Evolutionary conservation across 2,888 invertebrate genomes (phyloP), one percentile per base, ranked within the genome.

Genomic region (Ditula angustiorana): DNA sequence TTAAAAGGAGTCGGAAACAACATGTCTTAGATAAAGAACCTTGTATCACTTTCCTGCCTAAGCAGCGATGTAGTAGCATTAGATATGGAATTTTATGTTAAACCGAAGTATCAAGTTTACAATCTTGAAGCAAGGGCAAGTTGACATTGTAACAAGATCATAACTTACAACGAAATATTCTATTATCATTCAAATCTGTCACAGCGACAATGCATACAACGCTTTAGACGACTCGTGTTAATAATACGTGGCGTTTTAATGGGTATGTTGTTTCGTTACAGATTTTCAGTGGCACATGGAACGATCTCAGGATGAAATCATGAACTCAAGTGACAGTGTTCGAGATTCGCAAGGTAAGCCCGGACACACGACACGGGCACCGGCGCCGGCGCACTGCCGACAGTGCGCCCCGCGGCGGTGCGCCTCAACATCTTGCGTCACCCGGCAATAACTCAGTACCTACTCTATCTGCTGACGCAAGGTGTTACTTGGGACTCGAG

Each of bases 301-400:
- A 88, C 95, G 96, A 86, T 93, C 95, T 95, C 96, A 96, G 93
- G 97, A 97, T 83, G 97, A 97, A 94, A 95, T 96, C 85, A 95
- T 97, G 94, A 95, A 96, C 87, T 96, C 96, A 86, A 96, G 96
- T 93, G 97, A 96, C 92, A 95, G 95, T 93, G 96, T 96, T 91
- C 95, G 97, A 93, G 97, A 97, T 94, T 96, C 96, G 88, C 97
- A 97, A 97, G 97, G 97, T 97, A 97, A 96, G 97, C 81, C 53
- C 69, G 64, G 59, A 68, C 71, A 67, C 70, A 49, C 67, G 47
- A 73, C 72, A 69, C 62, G 46, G 47, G 46, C 78, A 61, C 74
- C 72, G 74, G 11, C 67, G 74, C 74, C 62, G 64, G 58, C 30
- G 8, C 37, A 2, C 1, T 24, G 13, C 57, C 5, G 23, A 47